Evolutionary conservation across 2,888 invertebrate species (phyloP).

Genomic region (Sisyra nigra): DNA sequence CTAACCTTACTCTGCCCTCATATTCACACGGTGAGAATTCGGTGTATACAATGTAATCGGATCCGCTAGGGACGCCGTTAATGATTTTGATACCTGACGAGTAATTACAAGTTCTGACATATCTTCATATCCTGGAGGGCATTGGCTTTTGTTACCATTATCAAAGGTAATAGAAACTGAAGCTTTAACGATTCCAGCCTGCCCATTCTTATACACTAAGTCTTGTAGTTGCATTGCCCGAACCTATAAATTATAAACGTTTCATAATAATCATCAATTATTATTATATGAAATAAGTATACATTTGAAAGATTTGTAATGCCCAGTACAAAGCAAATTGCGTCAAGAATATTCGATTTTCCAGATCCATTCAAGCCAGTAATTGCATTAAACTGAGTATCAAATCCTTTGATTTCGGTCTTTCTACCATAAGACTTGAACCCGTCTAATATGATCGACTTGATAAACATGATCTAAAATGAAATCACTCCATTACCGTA

Average conservation of each 20-base stretch:
- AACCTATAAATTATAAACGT: constrained; percentile 41
- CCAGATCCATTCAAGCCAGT: constrained; percentile 97
- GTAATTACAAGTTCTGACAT: constrained; percentile 85
- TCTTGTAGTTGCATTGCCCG: constrained; percentile 83
- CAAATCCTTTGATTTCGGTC: constrained; percentile 84
- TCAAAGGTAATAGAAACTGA: constrained; percentile 93
- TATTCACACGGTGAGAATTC: too few relatives aligned
- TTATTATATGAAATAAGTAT: constrained; percentile 24
- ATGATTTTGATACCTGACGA: constrained; percentile 42
- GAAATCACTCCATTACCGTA: neutral
- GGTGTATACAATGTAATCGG: too few relatives aligned
- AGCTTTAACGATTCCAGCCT: constrained; percentile 89
- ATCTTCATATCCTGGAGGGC: constrained; percentile 84
- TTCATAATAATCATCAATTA: constrained; percentile 5
- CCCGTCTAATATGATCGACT: constrained; percentile 83
- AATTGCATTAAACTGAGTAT: constrained; percentile 91
- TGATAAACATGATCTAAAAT: constrained; percentile 60
- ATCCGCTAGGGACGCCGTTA: too few relatives aligned
- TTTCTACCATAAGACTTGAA: constrained; percentile 95
- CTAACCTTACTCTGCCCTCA: too few relatives aligned
- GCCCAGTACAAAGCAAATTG: constrained; percentile 94
- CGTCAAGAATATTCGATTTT: constrained; percentile 93
- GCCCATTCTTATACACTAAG: constrained; percentile 94
- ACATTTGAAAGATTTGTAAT: constrained; percentile 85
- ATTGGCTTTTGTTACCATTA: constrained; percentile 62